Evolutionary conservation across 2,797 vertebrate species (phyloP).

Genomic region (Limnodromus scolopaceus): DNA sequence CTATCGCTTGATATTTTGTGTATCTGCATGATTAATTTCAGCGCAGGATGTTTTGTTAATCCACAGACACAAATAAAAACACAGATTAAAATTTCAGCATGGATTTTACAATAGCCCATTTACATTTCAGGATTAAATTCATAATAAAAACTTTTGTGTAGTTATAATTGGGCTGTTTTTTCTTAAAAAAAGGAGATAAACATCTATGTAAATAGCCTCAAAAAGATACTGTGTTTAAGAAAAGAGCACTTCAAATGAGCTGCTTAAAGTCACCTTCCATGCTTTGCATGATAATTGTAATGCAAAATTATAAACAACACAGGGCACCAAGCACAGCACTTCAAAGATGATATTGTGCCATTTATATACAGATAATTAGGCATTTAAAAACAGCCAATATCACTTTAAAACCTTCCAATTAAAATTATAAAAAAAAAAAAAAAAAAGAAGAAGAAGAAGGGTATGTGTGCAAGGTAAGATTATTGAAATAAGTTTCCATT

Average conservation of each 20-base stretch:
- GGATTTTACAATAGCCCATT: slow-evolving; percentile 65
- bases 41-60: slow-evolving; percentile 53
- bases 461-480: slow-evolving; percentile 22
- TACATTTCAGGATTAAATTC: slow-evolving; percentile 73
- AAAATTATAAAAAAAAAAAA: slow-evolving; percentile 4
- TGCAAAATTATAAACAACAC: slow-evolving; percentile 73
- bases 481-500: slow-evolving; percentile 67
- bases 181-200: slow-evolving; percentile 69
- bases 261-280: slow-evolving; percentile 76
- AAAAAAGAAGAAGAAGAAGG: background rate
- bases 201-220: slow-evolving; percentile 75
- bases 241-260: slow-evolving; percentile 70
- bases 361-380: slow-evolving; percentile 76
- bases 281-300: slow-evolving; percentile 76
- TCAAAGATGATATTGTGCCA: slow-evolving; percentile 61
- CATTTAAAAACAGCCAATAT: slow-evolving; percentile 72
- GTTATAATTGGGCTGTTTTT: slow-evolving; percentile 77
- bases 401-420: slow-evolving; percentile 71
- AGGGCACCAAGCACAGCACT: slow-evolving; percentile 42
- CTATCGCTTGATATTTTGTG: slow-evolving; percentile 57
- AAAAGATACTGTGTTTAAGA: slow-evolving; percentile 68
- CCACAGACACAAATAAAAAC: slow-evolving; percentile 63
- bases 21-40: slow-evolving; percentile 70
- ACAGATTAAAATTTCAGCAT: slow-evolving; percentile 71
- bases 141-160: slow-evolving; percentile 74